Conservation (phyloP, 2,113 vertebrate genomes). For the Proterorhinus semilunaris region DNA sequence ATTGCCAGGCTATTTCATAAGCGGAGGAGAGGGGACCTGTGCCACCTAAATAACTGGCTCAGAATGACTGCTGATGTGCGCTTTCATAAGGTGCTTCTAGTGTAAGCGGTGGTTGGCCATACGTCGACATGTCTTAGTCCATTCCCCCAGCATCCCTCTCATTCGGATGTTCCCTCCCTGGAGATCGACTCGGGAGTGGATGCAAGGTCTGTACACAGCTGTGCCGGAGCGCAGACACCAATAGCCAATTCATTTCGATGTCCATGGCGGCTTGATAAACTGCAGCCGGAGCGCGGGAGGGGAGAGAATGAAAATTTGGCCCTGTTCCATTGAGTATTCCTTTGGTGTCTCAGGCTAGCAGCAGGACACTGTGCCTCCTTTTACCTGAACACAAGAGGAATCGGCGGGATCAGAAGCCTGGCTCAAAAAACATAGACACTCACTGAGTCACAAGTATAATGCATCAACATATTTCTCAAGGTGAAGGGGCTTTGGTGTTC, state of each 20-base stretch:
- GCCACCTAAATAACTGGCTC: slow-evolving; percentile 17
- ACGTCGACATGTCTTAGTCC: slow-evolving; percentile 25
- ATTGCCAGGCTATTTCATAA: slow-evolving; percentile 33
- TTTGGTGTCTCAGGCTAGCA: slow-evolving; percentile 24
- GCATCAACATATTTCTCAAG: slow-evolving; percentile 8
- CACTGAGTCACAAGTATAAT: background rate
- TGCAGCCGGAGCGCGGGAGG: background rate
- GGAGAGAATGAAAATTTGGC: slow-evolving; percentile 37
- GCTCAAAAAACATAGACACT: slow-evolving; percentile 20
- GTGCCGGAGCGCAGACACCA: slow-evolving; percentile 53
- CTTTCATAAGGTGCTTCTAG: slow-evolving; percentile 12
- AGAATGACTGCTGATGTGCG: slow-evolving; percentile 22
- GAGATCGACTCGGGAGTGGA: slow-evolving; percentile 42
- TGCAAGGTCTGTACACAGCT: slow-evolving; percentile 59
- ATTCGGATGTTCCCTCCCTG: slow-evolving; percentile 22
- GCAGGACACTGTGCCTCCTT: slow-evolving; percentile 32
- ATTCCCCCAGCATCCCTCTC: slow-evolving; percentile 20
- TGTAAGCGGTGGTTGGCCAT: slow-evolving; percentile 23
- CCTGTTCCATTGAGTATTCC: slow-evolving; percentile 57
- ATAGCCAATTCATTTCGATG: slow-evolving; percentile 67
- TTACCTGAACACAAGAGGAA: slow-evolving; percentile 52
- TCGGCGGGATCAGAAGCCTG: slow-evolving; percentile 34
- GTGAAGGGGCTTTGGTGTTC: slow-evolving; percentile 2
- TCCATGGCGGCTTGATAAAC: slow-evolving; percentile 24
- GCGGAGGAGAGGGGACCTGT: background rate